phyloP scores from a whole-genome alignment of 2,888 invertebrate species.

The Rhodophaea formosa region DNA sequence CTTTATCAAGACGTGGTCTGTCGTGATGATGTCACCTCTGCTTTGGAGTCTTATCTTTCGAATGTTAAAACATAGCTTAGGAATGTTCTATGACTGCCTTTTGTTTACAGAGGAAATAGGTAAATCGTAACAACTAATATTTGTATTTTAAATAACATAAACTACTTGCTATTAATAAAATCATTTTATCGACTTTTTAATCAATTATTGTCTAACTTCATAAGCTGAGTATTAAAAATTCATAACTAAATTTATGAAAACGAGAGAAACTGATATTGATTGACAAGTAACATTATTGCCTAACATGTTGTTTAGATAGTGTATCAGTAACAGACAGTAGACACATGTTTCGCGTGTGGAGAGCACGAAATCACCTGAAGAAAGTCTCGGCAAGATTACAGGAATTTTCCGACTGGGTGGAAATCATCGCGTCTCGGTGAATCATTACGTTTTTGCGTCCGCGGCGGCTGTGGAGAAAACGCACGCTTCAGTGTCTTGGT shows the following conservation, averaged over 20 bases:
- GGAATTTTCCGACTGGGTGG: slow-evolving; percentile 78
- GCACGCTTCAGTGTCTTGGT: slow-evolving; percentile 27
- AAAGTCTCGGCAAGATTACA: slow-evolving; percentile 71
- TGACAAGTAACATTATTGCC: background rate
- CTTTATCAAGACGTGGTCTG: slow-evolving; percentile 67
- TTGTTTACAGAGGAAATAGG: slow-evolving; percentile 6
- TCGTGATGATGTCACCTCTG: slow-evolving; percentile 70
- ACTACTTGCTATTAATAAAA: background rate
- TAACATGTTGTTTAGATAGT: slow-evolving; percentile 3
- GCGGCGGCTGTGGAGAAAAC: slow-evolving; percentile 58
- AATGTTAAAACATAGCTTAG: slow-evolving; percentile 65
- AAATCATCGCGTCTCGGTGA: slow-evolving; percentile 71
- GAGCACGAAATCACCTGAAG: slow-evolving; percentile 56
- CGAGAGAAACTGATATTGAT: too few species aligned
- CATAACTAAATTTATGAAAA: too few species aligned
- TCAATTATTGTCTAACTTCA: too few species aligned
- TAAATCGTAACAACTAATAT: background rate
- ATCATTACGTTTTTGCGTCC: slow-evolving; percentile 70
- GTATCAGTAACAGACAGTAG: slow-evolving; percentile 3
- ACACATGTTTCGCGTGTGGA: slow-evolving; percentile 53
- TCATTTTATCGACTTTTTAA: background rate
- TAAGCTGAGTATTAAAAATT: too few species aligned
- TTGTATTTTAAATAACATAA: background rate
- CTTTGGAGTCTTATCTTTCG: slow-evolving; percentile 68
- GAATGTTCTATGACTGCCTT: slow-evolving; percentile 51